phyloP scores from a whole-genome alignment of 2,888 invertebrate species.

The Drosophila pseudotalamancana region DNA sequence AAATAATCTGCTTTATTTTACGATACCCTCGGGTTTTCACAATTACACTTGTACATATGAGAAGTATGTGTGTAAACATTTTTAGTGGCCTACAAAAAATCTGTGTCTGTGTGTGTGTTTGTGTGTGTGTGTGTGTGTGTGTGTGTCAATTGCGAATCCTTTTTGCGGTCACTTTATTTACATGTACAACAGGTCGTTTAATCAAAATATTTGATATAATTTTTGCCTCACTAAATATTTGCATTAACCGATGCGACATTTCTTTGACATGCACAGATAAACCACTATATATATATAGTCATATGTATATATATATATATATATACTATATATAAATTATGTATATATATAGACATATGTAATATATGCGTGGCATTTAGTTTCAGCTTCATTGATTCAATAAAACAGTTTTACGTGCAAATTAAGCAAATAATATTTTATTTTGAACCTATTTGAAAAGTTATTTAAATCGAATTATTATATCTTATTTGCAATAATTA shows the following conservation, averaged over 20 bases:
- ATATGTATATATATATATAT: too few species aligned
- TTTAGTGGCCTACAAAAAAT: not conserved
- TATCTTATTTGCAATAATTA: not conserved
- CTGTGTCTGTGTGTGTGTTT: not conserved
- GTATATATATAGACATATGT: too few species aligned
- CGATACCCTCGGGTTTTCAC: not conserved
- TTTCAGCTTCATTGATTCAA: not conserved
- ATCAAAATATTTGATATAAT: slow-evolving; percentile 14
- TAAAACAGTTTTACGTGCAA: not conserved
- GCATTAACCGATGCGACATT: slow-evolving; percentile 8
- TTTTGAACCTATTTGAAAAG: too few species aligned
- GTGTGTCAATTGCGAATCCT: slow-evolving; percentile 23
- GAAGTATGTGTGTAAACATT: not conserved
- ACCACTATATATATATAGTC: too few species aligned
- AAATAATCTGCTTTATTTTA: not conserved
- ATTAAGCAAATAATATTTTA: not conserved
- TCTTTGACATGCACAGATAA: slow-evolving; percentile 27
- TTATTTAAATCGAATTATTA: not conserved
- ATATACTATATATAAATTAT: too few species aligned
- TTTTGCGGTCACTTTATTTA: slow-evolving; percentile 26
- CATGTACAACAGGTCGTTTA: slow-evolving; percentile 12
- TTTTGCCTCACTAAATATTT: slow-evolving; percentile 20
- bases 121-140: not conserved
- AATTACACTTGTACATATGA: slow-evolving; percentile 6
- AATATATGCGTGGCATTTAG: not conserved